Base-by-base conservation (phyloP, 2,888 invertebrate species). In the Brachylomia viminalis region DNA sequence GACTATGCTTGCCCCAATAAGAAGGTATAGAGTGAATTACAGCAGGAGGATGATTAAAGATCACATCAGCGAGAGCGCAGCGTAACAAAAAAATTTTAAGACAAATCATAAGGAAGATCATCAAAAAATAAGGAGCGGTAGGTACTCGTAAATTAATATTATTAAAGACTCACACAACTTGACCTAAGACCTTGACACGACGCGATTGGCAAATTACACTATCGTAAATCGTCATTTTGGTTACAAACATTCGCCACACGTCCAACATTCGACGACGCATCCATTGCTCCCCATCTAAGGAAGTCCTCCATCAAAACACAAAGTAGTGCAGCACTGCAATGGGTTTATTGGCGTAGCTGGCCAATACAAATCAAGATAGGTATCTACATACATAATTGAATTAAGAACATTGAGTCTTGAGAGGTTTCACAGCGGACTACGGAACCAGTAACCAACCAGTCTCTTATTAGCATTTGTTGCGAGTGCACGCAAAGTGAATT, bases 371-470 rank as follows among this genome's bases (percentile, higher is more conserved):
- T 47, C 82, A 82, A 61, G 45, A 58, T 27, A 58, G 6, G 15
- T 72, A 59, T 27, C 8, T 61, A 66, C 17, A 20, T 23, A 49
- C 15, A 66, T 83, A 61, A 86, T 86, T 75, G 70, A 83, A 83
- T 86, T 67, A 83, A 72, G 78, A 80, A 72, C 54, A 59, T 42
- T 42, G 10, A 42, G 42, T 42, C 42, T 38, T 49, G 45, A 70
- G 74, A 64, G 61, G 70, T 56, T 61, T 67, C 72, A 17, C 67
- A 45, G 47, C 23, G 66, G n/a, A 70, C 13, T 42, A 45, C 45
- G 80, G 64, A 80, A 86, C 84, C 47, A 75, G 84, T 58, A 66
- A 56, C 84, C 84, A 66, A 56, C 84, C 84, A 85, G 84, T 85
- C 69, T 77, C n/a, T 2, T 80, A 42, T 54, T 38, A 71, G 47